Base-by-base conservation (phyloP, 2,888 invertebrate species). In the Saturnia pavonia region DNA sequence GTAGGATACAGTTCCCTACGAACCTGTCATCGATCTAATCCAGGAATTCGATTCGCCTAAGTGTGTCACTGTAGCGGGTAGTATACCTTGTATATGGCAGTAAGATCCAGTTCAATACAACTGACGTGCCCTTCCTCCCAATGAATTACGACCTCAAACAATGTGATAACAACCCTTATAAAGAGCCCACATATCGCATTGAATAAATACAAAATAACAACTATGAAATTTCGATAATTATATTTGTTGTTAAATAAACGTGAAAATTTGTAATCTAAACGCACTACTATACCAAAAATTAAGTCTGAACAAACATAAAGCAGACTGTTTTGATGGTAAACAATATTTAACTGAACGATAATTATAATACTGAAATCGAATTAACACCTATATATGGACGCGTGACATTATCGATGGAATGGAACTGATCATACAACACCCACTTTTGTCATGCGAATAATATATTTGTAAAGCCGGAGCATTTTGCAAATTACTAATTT, bases 381-480 rank as follows among this genome's bases (percentile, higher is more conserved):
- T 69, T 68, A 68, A 65, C 68, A 68, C 68, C 51, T 68, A 68
- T 67, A 70, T 70, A 48, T 25, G 51, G 71, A 43, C 22, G 63
- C 27, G 43, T 68, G 45, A 70, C 68, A 27, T 48, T 68, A 68
- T 48, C 45, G 27, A 45, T 27, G 27, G 57, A 60, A 60, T 60
- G 14, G 27, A 60, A 60, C 4, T 27, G 40, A 54, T n/a, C 27
- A 34, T 68, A 34, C 34, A 68, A 68, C 40, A 68, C 40, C 54
- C 54, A 54, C 40, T 40, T 34, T 60, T 60, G 16, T 60, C 27
- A 27, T 60, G 27, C 14, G 25, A 60, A 60, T 54, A 54, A 22
- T 54, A 54, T 11, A 9, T 27, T 4, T 60, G 27, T 25, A 14
- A 60, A 25, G 3, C 27, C 19, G 27, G 25, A 60, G 0, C 27